phyloP scores from a whole-genome alignment of 2,888 invertebrate genomes.

The Ypsolopha sequella region DNA sequence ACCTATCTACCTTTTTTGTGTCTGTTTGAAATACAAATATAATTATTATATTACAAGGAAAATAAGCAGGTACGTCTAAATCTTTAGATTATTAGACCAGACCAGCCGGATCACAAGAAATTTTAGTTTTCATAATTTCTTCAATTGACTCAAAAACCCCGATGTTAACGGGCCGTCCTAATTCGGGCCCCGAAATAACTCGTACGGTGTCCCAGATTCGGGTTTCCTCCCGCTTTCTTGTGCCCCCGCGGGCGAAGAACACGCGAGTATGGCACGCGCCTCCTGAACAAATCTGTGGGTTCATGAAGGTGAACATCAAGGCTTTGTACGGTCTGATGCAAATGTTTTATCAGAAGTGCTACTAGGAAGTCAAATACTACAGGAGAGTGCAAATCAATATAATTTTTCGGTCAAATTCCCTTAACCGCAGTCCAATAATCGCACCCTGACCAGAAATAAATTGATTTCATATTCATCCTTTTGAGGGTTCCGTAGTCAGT shows the following conservation, averaged over 20 bases:
- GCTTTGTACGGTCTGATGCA: not conserved
- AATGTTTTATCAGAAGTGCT: not conserved
- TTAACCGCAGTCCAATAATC: no score
- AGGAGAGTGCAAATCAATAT: no score
- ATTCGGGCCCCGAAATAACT: conserved; percentile 59
- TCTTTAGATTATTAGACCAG: no score
- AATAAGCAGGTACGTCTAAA: no score
- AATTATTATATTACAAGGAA: no score
- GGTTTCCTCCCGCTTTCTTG: conserved; percentile 23
- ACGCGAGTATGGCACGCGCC: conserved; percentile 10
- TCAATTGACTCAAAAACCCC: conserved; percentile 42
- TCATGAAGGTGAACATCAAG: not conserved
- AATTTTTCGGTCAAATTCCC: no score
- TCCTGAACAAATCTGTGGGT: not conserved
- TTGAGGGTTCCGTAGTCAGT: no score
- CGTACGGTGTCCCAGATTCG: conserved; percentile 48
- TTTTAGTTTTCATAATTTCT: conserved; percentile 16
- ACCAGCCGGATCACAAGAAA: no score
- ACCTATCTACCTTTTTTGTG: no score
- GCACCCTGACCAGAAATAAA: no score
- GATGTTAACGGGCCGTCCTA: conserved; percentile 58
- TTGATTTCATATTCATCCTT: no score
- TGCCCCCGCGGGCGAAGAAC: conserved; percentile 21
- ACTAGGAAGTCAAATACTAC: not conserved
- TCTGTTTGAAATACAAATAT: no score